Evolutionary conservation across 1,140 invertebrate species (phyloP), one percentile per base, ranked within the genome.

Genomic region (Diabrotica virgifera): DNA sequence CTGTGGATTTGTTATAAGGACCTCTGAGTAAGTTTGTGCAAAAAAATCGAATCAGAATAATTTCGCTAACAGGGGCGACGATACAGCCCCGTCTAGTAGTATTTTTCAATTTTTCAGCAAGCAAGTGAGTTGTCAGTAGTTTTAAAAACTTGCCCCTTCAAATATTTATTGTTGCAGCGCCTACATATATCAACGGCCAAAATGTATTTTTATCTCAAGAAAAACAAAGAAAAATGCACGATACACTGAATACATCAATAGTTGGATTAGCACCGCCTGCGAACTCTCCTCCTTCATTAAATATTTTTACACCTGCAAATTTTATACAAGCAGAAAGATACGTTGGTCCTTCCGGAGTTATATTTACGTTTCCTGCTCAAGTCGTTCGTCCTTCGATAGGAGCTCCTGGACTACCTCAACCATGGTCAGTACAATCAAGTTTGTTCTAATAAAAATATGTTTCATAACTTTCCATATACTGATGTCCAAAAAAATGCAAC

Each of bases 121-220:
- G 63, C 57, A 36, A 53, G 40, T 46, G n/a, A 46, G 4, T 46
- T 46, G 8, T 46, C 40, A 46, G 5, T 46, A 46, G 8, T 8
- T 9, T n/a, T 10, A 8, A n/a, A 46, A 46, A 46, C n/a, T 5
- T 3, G 6, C 2, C 8, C 4, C 8, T 5, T 10, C 4, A 46
- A 24, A 24, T 24, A 24, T 24, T 24, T 24, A 24, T 24, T 24
- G 10, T 64, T 68, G 36, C 36, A 70, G 71, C 67, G 9, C 67
- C 69, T 8, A 62, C 62, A 8, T 69, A n/a, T 13, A 36, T 71
- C 35, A 67, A 60, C 38, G 71, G 71, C 0, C 69, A 72, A 57
- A 69, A 67, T 38, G 65, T 74, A 7, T 63, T 74, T 51, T 36
- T 74, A 13, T 68, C 71, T 12, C 71, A 74, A 68, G 69, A 71